Evolutionary conservation across 2,888 invertebrate genomes (phyloP).

Genomic region (Stegophylla sp.): DNA sequence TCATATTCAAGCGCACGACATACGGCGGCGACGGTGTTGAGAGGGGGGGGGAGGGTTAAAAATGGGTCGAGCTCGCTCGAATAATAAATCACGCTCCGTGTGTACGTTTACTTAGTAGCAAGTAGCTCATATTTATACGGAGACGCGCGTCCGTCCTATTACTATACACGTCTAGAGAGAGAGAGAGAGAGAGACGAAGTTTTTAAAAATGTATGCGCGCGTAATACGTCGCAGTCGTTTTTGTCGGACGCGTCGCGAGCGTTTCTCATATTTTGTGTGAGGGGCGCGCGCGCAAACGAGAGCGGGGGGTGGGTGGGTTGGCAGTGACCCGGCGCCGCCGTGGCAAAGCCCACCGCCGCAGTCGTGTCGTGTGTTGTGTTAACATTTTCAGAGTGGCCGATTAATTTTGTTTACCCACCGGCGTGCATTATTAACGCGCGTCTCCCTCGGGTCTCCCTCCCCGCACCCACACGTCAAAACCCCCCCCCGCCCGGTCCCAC

Average conservation of each 20-base stretch:
- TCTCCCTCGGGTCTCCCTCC: conserved; percentile 39
- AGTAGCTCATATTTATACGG: no score
- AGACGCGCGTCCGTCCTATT: no score
- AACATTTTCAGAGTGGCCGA: conserved; percentile 56
- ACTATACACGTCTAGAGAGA: no score
- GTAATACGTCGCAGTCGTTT: neutral
- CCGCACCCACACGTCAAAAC: neutral
- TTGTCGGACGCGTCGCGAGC: neutral
- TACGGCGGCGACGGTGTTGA: no score
- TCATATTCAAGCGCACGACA: no score
- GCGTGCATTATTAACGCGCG: conserved; percentile 57
- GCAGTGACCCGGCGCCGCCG: neutral
- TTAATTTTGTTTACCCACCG: conserved; percentile 57
- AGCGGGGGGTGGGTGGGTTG: conserved; percentile 1
- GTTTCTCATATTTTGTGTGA: neutral
- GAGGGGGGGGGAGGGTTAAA: no score
- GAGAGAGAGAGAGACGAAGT: neutral
- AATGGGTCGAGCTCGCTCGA: no score
- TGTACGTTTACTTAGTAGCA: no score
- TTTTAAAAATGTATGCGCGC: conserved; percentile 42
- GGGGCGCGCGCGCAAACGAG: conserved; percentile 26
- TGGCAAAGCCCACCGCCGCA: conserved; percentile 4
- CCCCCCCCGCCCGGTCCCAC: neutral
- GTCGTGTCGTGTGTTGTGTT: conserved; percentile 13
- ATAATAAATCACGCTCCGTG: no score